A percentile compares a stretch with the other conserved stretches of the same genome.
Conservation (phyloP, 2,888 invertebrate species). For the Cerastis rubricosa region DNA sequence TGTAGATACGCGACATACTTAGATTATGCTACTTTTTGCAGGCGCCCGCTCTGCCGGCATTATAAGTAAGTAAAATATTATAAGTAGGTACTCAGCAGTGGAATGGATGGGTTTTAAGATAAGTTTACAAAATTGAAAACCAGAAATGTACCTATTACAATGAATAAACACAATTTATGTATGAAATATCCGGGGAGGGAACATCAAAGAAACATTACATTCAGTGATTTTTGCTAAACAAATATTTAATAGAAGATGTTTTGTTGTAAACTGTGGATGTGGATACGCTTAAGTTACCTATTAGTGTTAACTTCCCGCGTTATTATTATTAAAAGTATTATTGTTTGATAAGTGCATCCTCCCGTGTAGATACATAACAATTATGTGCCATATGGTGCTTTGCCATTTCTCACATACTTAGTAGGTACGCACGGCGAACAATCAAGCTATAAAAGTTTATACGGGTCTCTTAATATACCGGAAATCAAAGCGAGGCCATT, state of each 20-base stretch:
- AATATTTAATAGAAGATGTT: slow-evolving; percentile 6
- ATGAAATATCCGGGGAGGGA: slow-evolving; percentile 10
- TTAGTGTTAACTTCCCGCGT: slow-evolving; percentile 10
- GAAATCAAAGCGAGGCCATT: no score
- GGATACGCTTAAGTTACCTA: slow-evolving; percentile 8
- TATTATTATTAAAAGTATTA: background rate
- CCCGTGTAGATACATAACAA: no score
- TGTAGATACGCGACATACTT: background rate
- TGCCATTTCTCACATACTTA: no score
- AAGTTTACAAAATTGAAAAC: background rate
- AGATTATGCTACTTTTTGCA: background rate
- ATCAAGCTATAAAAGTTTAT: no score
- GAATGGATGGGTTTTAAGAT: background rate
- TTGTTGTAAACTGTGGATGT: slow-evolving; percentile 5
- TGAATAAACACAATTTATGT: slow-evolving; percentile 16
- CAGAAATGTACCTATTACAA: slow-evolving; percentile 9
- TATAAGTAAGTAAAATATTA: background rate
- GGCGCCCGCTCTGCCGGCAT: background rate
- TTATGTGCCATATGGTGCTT: no score
- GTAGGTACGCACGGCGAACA: no score
- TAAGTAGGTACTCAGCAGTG: background rate
- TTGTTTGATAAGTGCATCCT: no score
- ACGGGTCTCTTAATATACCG: no score
- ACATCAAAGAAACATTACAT: slow-evolving; percentile 6
- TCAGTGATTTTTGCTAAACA: background rate